phyloP scores from a whole-genome alignment of 2,888 invertebrate species.

The Trissolcus japonicus region DNA sequence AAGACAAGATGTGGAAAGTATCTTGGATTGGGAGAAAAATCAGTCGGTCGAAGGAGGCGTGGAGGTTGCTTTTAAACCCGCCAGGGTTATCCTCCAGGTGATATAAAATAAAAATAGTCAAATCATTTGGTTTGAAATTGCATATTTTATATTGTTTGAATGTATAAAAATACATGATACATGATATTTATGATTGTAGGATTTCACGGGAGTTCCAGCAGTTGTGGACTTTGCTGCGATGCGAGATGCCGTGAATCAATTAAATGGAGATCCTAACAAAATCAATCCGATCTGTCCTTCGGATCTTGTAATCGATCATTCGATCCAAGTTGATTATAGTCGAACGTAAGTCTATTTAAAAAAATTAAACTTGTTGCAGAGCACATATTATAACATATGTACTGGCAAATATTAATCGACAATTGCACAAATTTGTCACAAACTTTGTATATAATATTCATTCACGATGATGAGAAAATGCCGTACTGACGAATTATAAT shows the following conservation, averaged over 20 bases:
- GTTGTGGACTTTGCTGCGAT: slow-evolving; percentile 99
- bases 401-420: slow-evolving; percentile 6
- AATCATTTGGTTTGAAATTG: too few relatives aligned
- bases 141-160: too few relatives aligned
- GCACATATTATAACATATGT: not conserved
- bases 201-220: slow-evolving; percentile 97
- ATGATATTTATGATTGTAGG: slow-evolving; percentile 77
- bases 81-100: slow-evolving; percentile 96
- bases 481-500: slow-evolving; percentile 3
- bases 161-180: too few relatives aligned
- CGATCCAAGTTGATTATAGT: slow-evolving; percentile 96
- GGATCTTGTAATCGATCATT: slow-evolving; percentile 98
- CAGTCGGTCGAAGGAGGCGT: slow-evolving; percentile 83
- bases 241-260: slow-evolving; percentile 92
- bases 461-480: not conserved
- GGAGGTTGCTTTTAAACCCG: slow-evolving; percentile 97
- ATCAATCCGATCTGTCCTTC: slow-evolving; percentile 99
- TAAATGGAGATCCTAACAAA: slow-evolving; percentile 92
- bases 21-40: slow-evolving; percentile 91
- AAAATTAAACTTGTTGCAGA: not conserved
- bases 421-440: not conserved
- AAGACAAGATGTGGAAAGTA: slow-evolving; percentile 89
- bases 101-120: not conserved
- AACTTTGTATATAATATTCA: slow-evolving; percentile 2
- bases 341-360: slow-evolving; percentile 80